phyloP scores from a whole-genome alignment of 1,140 invertebrate species.

The Helicorthomorpha holstii region DNA sequence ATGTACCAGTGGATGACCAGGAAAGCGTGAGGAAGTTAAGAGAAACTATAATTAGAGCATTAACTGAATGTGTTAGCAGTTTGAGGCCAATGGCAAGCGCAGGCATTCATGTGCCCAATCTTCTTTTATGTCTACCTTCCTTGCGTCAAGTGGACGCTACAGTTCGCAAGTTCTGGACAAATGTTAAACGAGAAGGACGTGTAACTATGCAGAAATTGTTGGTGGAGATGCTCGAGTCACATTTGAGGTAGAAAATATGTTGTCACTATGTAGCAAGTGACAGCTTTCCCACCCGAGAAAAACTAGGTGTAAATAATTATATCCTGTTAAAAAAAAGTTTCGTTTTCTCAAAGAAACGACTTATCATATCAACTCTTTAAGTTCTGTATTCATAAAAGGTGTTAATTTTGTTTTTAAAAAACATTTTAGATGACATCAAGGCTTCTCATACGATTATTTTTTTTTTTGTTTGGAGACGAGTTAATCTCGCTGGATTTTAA shows the following conservation, averaged over 20 bases:
- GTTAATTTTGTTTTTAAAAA: too few species aligned
- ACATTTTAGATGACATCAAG: too few species aligned
- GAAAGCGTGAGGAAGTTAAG: conserved; percentile 66
- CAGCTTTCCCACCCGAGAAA: too few species aligned
- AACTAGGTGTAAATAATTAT: too few species aligned
- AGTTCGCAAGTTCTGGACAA: conserved; percentile 75
- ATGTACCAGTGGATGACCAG: conserved; percentile 72
- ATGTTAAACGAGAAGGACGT: conserved; percentile 66
- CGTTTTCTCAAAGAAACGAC: too few species aligned
- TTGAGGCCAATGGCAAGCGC: conserved; percentile 34
- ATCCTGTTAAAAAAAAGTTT: too few species aligned
- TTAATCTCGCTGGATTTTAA: too few species aligned
- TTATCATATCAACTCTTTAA: too few species aligned
- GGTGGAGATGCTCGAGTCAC: conserved; percentile 85
- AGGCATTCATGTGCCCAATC: conserved; percentile 54
- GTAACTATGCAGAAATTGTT: conserved; percentile 94
- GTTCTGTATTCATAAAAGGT: too few species aligned
- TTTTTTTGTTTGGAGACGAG: too few species aligned
- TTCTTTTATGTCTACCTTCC: conserved; percentile 72
- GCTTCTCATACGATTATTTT: too few species aligned
- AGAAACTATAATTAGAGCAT: conserved; percentile 63
- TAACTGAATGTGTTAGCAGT: conserved; percentile 67
- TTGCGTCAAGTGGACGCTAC: conserved; percentile 75
- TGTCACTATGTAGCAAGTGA: too few species aligned
- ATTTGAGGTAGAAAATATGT: conserved; percentile 33